Conservation (phyloP, 2,797 vertebrate species). For the Tapera naevia region DNA sequence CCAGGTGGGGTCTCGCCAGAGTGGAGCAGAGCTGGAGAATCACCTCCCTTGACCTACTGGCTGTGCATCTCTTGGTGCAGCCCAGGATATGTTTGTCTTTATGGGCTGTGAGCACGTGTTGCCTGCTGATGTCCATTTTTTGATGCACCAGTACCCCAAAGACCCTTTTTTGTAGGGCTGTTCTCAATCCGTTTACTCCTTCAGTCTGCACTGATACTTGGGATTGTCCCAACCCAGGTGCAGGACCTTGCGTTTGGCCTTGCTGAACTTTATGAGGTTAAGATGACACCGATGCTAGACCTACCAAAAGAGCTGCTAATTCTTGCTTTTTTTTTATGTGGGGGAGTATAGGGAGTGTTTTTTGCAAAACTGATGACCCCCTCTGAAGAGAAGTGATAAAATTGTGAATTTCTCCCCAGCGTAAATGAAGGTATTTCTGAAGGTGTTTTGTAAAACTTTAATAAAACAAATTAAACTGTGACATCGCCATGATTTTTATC, state of each 20-base stretch:
- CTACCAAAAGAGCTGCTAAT: background rate
- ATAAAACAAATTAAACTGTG: background rate
- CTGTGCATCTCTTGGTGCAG: rapidly evolving
- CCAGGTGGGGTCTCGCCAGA: background rate
- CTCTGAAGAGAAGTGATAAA: background rate
- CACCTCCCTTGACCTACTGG: background rate
- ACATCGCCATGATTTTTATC: background rate
- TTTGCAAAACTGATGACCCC: background rate
- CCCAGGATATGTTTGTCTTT: too few species aligned
- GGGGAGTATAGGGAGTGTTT: background rate
- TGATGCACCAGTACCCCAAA: too few species aligned
- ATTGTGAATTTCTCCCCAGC: background rate
- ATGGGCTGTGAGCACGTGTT: too few species aligned
- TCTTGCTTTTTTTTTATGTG: background rate
- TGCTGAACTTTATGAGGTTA: background rate
- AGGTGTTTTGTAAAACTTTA: background rate
- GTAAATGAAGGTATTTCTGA: background rate
- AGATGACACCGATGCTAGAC: background rate
- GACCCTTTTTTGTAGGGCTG: too few species aligned
- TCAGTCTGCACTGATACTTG: background rate
- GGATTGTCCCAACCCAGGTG: background rate
- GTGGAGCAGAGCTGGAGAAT: background rate
- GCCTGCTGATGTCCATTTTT: too few species aligned
- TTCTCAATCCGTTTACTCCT: background rate
- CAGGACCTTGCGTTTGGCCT: background rate